Evolutionary conservation across 2,888 invertebrate species (phyloP).

Genomic region (Papilio demoleus): DNA sequence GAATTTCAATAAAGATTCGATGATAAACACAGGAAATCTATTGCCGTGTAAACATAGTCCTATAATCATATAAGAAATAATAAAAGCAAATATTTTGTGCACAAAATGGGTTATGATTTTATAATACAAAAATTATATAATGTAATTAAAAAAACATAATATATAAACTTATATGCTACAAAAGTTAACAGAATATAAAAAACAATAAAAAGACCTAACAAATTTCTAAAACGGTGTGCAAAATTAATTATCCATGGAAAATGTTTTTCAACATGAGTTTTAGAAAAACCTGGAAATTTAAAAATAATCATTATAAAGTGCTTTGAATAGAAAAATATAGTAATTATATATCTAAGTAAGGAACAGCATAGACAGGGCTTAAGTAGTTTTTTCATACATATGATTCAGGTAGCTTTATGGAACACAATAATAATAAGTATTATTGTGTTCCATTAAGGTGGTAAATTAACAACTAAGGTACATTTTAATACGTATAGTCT

Average conservation of each 20-base stretch:
- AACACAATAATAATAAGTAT: neutral
- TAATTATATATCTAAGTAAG: constrained; percentile 7
- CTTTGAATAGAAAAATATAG: constrained; percentile 18
- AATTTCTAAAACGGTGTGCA: neutral
- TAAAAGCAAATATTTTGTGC: too few relatives aligned
- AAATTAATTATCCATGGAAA: neutral
- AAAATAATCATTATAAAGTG: neutral
- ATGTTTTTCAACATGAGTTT: neutral
- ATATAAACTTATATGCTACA: too few relatives aligned
- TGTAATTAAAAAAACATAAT: too few relatives aligned
- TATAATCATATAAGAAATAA: too few relatives aligned
- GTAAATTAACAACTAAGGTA: too few relatives aligned
- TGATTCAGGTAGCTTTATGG: neutral
- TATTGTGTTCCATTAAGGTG: neutral
- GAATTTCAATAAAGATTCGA: neutral
- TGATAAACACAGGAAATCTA: neutral
- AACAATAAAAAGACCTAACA: too few relatives aligned
- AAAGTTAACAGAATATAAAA: too few relatives aligned
- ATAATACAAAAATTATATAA: too few relatives aligned
- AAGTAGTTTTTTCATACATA: constrained; percentile 9
- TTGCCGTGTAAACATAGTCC: too few relatives aligned
- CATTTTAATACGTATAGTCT: too few relatives aligned
- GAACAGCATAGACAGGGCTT: neutral
- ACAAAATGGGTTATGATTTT: too few relatives aligned
- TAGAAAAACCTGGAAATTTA: neutral